Evolutionary conservation across 2,113 vertebrate species (phyloP).

Genomic region (Columba livia): DNA sequence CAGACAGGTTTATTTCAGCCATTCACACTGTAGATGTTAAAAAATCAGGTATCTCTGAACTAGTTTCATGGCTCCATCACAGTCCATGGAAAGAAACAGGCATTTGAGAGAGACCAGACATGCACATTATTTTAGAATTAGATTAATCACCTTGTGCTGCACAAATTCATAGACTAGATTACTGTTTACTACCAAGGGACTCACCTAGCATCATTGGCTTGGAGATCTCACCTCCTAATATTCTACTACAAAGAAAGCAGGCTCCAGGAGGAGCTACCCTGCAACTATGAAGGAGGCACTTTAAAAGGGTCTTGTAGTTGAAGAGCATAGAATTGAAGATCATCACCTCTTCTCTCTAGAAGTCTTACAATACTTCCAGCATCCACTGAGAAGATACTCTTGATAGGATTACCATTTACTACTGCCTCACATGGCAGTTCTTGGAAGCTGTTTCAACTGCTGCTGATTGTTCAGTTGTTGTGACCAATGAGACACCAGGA

Average conservation of each 20-base stretch:
- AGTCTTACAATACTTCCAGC: neutral
- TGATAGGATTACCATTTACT: neutral
- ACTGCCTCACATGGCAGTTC: neutral
- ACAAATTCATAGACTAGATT: neutral
- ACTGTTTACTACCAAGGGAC: neutral
- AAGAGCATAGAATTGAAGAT: neutral
- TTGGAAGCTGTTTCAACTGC: neutral
- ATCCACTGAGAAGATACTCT: neutral
- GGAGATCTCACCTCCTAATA: neutral
- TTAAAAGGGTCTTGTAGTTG: neutral
- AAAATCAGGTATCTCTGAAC: neutral
- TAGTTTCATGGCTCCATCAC: neutral
- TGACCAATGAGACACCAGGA: neutral
- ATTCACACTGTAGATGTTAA: too few relatives aligned
- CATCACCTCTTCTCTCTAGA: neutral
- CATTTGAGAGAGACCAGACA: neutral
- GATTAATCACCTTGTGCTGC: neutral
- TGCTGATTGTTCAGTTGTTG: neutral
- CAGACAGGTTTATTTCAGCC: neutral
- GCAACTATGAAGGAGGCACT: neutral
- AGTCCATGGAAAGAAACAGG: neutral
- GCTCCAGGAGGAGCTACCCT: neutral
- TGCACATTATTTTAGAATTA: neutral
- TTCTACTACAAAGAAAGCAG: neutral
- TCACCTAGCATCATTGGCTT: neutral